Base-by-base conservation (phyloP, 1,140 invertebrate genomes). In the Dermatophagoides farinae region DNA sequence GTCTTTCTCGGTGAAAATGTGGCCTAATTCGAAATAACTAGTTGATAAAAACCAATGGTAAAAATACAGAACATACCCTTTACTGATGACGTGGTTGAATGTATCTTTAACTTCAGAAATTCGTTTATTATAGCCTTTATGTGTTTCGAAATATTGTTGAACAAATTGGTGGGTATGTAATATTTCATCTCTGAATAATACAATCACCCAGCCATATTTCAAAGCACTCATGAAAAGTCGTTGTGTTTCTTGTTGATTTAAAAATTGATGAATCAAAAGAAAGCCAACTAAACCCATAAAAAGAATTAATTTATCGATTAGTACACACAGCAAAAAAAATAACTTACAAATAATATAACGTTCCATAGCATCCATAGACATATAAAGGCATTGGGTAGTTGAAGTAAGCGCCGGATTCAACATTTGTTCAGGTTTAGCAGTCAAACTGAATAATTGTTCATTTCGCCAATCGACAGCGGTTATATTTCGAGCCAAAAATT, bases 111-210 rank as follows among this genome's bases (percentile, higher is more conserved):
- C 83, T 74, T 97, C 91, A 0, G 83, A 84, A 43, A 92, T 82
- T 63, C 86, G 75, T 71, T 96, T 97, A 51, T 84, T 80, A 69
- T 91, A 91, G 0, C 91, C 90, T 76, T 97, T 98, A 25, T 97
- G 83, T 9, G 82, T 79, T 70, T 99, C 95, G 73, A 98, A 96
- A 70, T 88, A 96, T 41, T 77, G 76, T 69, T 88, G 85, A 63
- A 97, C 84, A 67, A 92, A 96, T 23, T 86, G 80, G 74, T 98
- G 93, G 62, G 92, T 90, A 67, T 91, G 85, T 55, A 98, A 79
- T 0, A 97, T 88, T 77, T 99, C 96, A 77, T 99, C 96, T 54
- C 95, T 77, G 70, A 97, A 98, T 5, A 99, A 73, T 12, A 88
- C 85, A 25, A 95, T 77, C 2, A 96, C 89, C 85, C 93, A 95